These are phyloP conservation scores for Acrocephalus scirpaceus DNA, from an alignment of 2,797 vertebrate genomes.

Conservation along the genomic window DNA sequence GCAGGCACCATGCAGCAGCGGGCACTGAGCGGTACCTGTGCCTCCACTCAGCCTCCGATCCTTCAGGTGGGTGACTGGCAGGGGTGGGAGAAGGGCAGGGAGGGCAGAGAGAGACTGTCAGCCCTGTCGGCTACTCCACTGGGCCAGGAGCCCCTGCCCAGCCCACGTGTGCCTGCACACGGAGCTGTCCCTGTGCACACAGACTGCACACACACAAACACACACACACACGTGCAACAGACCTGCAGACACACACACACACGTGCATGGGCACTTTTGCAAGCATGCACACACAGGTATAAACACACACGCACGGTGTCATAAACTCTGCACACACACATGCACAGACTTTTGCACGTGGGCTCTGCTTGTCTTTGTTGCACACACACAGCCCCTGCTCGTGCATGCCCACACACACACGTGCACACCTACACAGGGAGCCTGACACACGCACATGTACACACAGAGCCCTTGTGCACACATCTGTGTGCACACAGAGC, in stretches of 20 bases:
- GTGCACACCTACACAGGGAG: neutral
- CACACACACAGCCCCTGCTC: neutral
- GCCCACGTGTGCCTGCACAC: neutral
- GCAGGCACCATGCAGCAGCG: conserved; percentile 54
- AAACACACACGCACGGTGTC: no score
- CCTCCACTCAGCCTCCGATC: conserved; percentile 98
- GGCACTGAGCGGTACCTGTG: conserved; percentile 85
- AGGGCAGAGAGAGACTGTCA: conserved; percentile 47
- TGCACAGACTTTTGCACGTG: neutral
- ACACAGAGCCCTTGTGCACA: neutral
- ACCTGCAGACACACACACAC: no score
- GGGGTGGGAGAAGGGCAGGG: conserved; percentile 38
- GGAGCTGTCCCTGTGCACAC: neutral
- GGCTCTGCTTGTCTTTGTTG: neutral
- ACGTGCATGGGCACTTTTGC: no score
- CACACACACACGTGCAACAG: neutral
- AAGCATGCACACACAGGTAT: no score
- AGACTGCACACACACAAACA: neutral
- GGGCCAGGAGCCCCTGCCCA: neutral
- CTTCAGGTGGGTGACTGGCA: conserved; percentile 97
- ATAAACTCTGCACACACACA: neutral
- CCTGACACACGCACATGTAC: accelerated
- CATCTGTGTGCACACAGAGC: neutral
- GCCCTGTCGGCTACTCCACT: accelerated
- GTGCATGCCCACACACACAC: neutral